Evolutionary conservation across 2,797 vertebrate species (phyloP), one percentile per base, ranked within the genome.

Genomic region (Melanotaenia boesemani): DNA sequence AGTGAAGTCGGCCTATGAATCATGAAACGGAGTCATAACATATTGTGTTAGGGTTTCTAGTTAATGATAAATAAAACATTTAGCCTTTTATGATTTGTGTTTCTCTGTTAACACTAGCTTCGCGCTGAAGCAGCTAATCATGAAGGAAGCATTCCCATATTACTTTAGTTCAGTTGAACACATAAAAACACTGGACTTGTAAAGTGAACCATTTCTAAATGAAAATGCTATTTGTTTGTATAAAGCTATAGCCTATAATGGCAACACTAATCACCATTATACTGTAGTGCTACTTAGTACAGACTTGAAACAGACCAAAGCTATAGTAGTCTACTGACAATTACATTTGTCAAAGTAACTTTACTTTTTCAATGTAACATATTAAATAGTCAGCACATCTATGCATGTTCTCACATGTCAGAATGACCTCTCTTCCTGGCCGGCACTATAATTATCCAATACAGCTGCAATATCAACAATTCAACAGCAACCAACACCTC

Each of bases 51-150:
- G 13, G 8, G 5, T 32, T 30, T 16, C 5, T 37, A 44, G 26
- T 26, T 5, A 30, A 67, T 58, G 16, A 32, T 15, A n/a, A n/a
- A 44, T 41, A n/a, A 15, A 8, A 30, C 18, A 15, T 67, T 3
- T 22, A 22, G 4, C 20, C 12, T 58, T 24, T 26, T 11, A 46
- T 57, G 26, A 16, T 24, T 32, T 44, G 65, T 32, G 41, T 57
- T 57, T 26, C 37, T 6, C 12, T 58, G 55, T 26, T 67, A 32
- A 24, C 37, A 13, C 20, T 6, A 44, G 16, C 36, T 44, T 54
- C 37, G 44, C 57, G 65, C 26, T 67, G 20, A 39, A 66, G 16
- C 36, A 50, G 18, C 65, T 58, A 44, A 67, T 57, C 65, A 67
- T 32, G 37, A 55, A 52, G 54, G 36, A 57, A 46, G 65, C 41